A percentile compares a stretch with the other conserved stretches of the same genome.
Evolutionary conservation across 2,888 invertebrate genomes (phyloP).

Genomic region (Marronus borbonicus): DNA sequence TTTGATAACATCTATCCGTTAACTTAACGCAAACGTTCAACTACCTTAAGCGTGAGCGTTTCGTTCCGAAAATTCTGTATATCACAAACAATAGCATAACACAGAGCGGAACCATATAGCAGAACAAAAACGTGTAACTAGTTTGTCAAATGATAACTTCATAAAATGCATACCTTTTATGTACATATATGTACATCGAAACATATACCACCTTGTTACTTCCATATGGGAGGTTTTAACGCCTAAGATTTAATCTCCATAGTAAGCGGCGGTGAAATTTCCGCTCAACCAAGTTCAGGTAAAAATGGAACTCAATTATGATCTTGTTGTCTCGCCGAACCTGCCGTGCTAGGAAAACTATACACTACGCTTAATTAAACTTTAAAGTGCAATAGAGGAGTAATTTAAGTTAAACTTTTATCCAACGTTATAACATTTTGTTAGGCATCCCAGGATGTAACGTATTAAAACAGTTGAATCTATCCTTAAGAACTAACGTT

Average conservation of each 20-base stretch:
- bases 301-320: constrained; percentile 42
- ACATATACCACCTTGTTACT: neutral
- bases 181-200: neutral
- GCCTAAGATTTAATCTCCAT: constrained; percentile 30
- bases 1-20: neutral
- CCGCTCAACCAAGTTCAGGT: constrained; percentile 5
- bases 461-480: neutral
- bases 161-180: neutral
- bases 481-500: neutral
- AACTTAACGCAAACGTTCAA: constrained; percentile 12
- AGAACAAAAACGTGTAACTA: neutral
- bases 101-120: neutral
- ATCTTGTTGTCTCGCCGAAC: constrained; percentile 17
- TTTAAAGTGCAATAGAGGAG: constrained; percentile 43
- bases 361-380: constrained; percentile 45
- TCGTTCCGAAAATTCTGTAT: neutral
- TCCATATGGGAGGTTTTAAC: constrained; percentile 2
- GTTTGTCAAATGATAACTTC: neutral
- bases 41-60: neutral
- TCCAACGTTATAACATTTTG: constrained; percentile 50
- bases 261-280: constrained; percentile 25
- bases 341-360: constrained; percentile 3
- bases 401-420: constrained; percentile 50
- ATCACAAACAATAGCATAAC: neutral
- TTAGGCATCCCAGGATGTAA: neutral